Conservation (phyloP, 2,113 vertebrate species). For the Spea bombifrons region DNA sequence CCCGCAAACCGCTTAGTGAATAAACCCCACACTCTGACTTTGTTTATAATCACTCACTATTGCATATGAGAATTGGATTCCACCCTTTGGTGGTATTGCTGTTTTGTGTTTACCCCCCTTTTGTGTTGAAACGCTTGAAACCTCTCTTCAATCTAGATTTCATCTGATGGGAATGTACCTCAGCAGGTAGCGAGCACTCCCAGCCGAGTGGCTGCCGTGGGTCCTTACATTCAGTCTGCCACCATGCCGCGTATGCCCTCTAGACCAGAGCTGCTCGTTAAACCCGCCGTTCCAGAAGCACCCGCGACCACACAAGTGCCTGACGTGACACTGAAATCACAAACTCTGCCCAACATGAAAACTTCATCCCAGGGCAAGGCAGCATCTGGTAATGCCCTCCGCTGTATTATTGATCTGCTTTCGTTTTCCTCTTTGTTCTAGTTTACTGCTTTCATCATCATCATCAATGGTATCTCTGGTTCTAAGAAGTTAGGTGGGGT, state of each 20-base stretch:
- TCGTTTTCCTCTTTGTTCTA: too few species aligned
- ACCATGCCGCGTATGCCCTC: conserved; percentile 84
- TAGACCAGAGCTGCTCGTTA: conserved; percentile 83
- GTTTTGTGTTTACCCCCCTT: conserved; percentile 3
- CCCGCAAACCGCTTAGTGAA: too few species aligned
- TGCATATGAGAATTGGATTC: too few species aligned
- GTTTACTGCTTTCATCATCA: too few species aligned
- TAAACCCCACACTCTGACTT: too few species aligned
- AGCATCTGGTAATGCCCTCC: conserved; percentile 50
- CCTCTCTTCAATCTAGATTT: conserved; percentile 63
- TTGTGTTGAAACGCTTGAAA: conserved; percentile 16
- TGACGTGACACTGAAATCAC: conserved; percentile 70
- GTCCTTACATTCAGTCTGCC: conserved; percentile 94
- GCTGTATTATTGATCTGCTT: too few species aligned
- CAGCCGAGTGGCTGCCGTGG: conserved; percentile 90
- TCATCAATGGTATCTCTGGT: too few species aligned
- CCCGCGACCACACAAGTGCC: conserved; percentile 68
- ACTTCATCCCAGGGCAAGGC: conserved; percentile 62
- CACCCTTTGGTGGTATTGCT: background rate
- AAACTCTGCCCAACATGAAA: conserved; percentile 71
- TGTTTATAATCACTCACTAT: too few species aligned
- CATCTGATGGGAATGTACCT: conserved; percentile 69
- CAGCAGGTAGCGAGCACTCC: conserved; percentile 73
- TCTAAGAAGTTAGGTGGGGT: too few species aligned
- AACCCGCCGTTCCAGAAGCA: conserved; percentile 81